These are phyloP conservation scores for Indri indri DNA, from an alignment of 2,113 vertebrate genomes.

Conservation along the genomic window DNA sequence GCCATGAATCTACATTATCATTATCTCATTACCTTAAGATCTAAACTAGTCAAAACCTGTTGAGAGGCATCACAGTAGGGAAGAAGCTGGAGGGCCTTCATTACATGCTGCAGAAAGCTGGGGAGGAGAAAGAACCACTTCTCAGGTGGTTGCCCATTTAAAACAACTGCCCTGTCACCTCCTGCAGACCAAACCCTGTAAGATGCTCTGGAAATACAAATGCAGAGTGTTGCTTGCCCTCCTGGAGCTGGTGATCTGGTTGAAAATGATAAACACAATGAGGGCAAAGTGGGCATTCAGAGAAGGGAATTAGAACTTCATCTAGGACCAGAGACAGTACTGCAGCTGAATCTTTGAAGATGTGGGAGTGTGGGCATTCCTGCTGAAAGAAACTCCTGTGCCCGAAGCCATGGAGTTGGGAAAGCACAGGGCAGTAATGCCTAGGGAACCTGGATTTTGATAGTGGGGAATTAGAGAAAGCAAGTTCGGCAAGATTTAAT, in stretches of 20 bases:
- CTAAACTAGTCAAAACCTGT: background rate
- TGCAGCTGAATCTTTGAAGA: background rate
- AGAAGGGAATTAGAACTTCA: background rate
- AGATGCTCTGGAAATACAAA: background rate
- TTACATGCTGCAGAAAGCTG: too few relatives aligned
- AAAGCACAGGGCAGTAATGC: background rate
- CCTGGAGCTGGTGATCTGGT: background rate
- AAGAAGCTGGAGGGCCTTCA: background rate
- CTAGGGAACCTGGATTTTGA: background rate
- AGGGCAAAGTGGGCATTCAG: background rate
- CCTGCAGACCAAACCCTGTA: background rate
- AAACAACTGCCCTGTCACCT: background rate
- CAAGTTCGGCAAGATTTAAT: background rate
- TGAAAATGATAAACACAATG: background rate
- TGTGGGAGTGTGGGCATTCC: background rate
- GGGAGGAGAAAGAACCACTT: background rate
- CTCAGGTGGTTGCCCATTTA: background rate
- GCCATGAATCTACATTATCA: fast-evolving
- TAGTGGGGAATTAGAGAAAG: background rate
- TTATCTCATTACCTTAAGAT: background rate
- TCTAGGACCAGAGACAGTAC: background rate
- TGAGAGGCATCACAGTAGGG: background rate
- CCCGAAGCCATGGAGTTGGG: background rate
- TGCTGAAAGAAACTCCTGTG: background rate
- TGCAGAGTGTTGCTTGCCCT: background rate